These are phyloP conservation scores for Pediacus dermestoides DNA, from an alignment of 2,888 invertebrate species.

Conservation along the genomic window DNA sequence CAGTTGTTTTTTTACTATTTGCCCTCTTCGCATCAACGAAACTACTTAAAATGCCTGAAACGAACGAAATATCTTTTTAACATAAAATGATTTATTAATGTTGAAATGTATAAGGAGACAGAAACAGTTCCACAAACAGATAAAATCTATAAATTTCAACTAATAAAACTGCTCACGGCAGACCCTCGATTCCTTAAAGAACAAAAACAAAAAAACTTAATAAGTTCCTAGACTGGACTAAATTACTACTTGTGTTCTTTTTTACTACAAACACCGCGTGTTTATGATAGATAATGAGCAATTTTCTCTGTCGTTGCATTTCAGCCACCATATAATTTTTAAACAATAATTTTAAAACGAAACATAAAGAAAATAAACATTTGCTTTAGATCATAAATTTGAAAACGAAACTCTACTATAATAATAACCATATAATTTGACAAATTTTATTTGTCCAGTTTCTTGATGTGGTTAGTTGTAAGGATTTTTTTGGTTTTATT, in stretches of 20 bases:
- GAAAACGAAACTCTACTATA: no score
- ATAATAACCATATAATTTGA: not conserved
- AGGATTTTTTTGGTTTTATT: no score
- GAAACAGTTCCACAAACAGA: conserved; percentile 4
- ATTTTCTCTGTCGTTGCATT: conserved; percentile 14
- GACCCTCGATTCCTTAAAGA: conserved; percentile 11
- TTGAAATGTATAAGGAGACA: not conserved
- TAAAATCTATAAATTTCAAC: conserved; percentile 6
- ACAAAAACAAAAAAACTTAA: conserved; percentile 15
- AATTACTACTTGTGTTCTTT: conserved; percentile 14
- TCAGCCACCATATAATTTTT: conserved; percentile 13
- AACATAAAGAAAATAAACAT: no score
- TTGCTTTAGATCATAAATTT: no score
- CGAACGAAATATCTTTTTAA: conserved; percentile 4
- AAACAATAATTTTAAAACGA: conserved; percentile 7
- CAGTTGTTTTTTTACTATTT: no score
- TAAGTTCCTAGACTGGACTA: conserved; percentile 8
- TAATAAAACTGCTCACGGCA: conserved; percentile 6
- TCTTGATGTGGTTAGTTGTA: no score
- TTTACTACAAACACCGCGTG: conserved; percentile 10
- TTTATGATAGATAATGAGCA: conserved; percentile 15
- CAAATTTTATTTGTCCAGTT: not conserved
- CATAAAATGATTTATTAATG: conserved; percentile 2
- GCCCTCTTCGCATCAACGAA: no score
- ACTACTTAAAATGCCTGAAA: no score